Base-by-base conservation (phyloP, 2,888 invertebrate species). In the Dynastes maya region DNA sequence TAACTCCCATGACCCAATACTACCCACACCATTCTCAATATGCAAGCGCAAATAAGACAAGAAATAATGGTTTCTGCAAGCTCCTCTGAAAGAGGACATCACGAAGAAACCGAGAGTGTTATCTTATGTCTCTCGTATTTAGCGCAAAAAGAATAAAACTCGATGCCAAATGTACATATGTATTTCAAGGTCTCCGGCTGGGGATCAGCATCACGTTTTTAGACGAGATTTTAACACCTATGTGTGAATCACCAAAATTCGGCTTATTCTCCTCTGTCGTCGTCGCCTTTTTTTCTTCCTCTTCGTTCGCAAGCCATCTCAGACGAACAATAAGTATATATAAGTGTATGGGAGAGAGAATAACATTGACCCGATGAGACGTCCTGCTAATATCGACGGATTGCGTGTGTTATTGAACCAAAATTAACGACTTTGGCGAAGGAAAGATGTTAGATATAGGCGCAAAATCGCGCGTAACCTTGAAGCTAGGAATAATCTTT, bases 161-260 rank as follows among this genome's bases (percentile, higher is more conserved):
- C 45, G 11, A 45, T 45, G 11, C 45, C 8, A 45, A 45, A 45
- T 8, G 27, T 27, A 58, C 58, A 22, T 61, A 61, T 61, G 29
- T 61, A 68, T 68, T 68, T 68, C 68, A 68, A 68, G 68, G 68
- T 68, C 68, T 32, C 49, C 40, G 22, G 16, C 16, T 51, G 13
- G 32, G 45, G 11, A 8, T 8, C 8, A 45, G 45, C 45, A 45
- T 45, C 45, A 65, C 16, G 65, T 40, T 68, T 65, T 40, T 65
- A 65, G 65, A 65, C 65, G 11, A 40, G 13, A 40, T 65, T 65
- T 68, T 68, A 68, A 11, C 68, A 68, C 68, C 68, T 68, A 68
- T 22, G 49, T 68, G 68, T 27, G 68, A 68, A 68, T 49, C 45
- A 29, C 27, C 45, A 49, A 68, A 45, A 49, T 68, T n/a, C 9